Conservation (phyloP, 1,140 invertebrate species). For the Rhynchophorus ferrugineus region DNA sequence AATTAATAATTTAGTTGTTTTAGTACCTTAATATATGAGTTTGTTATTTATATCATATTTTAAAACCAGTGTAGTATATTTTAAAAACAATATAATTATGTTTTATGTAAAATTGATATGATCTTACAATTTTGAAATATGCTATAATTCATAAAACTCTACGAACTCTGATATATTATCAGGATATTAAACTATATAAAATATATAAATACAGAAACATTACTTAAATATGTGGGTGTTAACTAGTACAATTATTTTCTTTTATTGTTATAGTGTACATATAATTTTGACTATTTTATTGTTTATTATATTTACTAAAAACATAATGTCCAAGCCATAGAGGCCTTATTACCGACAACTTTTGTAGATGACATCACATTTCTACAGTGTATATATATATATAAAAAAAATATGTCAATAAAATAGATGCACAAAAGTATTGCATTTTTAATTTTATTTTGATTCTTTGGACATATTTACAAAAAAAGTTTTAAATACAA, state of each 20-base stretch:
- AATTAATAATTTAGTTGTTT: no score
- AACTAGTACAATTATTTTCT: constrained; percentile 31
- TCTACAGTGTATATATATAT: constrained; percentile 30
- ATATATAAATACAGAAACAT: constrained; percentile 6
- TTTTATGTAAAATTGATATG: no score
- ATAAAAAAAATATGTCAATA: constrained; percentile 26
- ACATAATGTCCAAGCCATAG: constrained; percentile 39
- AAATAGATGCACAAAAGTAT: constrained; percentile 25
- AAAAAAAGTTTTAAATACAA: no score
- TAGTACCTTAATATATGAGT: no score
- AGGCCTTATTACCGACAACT: constrained; percentile 36
- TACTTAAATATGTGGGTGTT: constrained; percentile 23
- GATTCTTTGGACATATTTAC: no score
- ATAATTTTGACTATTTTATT: constrained; percentile 30
- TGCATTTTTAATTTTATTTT: constrained; percentile 8
- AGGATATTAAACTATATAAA: constrained; percentile 6
- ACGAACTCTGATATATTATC: constrained; percentile 6
- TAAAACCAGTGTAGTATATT: no score
- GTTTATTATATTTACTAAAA: constrained; percentile 24
- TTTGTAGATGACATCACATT: constrained; percentile 31
- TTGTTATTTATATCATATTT: no score
- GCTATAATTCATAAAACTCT: no score
- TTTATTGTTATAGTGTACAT: constrained; percentile 27
- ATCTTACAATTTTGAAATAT: no score
- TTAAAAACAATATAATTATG: no score